These are phyloP conservation scores for Chloroclystis v-ata DNA, from an alignment of 2,888 invertebrate species.

Conservation along the genomic window DNA sequence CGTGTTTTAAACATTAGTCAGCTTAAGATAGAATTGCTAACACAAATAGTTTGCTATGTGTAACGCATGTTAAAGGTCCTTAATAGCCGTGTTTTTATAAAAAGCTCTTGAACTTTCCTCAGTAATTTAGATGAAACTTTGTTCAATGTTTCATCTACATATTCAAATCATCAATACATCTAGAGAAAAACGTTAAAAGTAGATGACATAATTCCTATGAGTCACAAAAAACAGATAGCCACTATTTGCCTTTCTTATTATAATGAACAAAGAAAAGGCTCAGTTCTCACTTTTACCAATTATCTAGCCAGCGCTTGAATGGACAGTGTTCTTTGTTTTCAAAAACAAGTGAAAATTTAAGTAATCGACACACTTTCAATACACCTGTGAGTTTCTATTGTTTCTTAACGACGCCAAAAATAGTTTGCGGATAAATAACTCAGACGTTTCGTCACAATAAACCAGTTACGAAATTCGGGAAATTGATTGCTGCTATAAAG, in stretches of 20 bases:
- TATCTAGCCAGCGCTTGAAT: conserved; percentile 55
- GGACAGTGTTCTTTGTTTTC: conserved; percentile 58
- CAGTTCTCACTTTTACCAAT: conserved; percentile 75
- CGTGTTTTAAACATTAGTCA: no score
- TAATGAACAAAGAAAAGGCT: conserved; percentile 56
- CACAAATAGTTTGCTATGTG: no score
- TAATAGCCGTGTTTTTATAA: no score
- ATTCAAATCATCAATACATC: no score
- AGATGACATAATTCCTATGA: conserved; percentile 30
- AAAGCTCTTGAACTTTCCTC: no score
- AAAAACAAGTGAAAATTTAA: conserved; percentile 64
- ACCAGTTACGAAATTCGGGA: conserved; percentile 13
- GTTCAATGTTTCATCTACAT: no score
- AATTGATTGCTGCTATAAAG: conserved; percentile 7
- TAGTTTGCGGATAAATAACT: conserved; percentile 14
- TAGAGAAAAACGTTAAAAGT: no score
- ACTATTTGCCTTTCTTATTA: conserved; percentile 65
- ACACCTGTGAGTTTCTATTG: conserved; percentile 36
- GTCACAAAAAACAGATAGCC: conserved; percentile 46
- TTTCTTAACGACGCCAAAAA: conserved; percentile 14
- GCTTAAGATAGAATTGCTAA: no score
- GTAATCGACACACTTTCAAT: conserved; percentile 57
- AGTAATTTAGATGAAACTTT: no score
- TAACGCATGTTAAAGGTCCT: no score
- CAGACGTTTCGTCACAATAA: conserved; percentile 11